A percentile compares a stretch with the other conserved stretches of the same genome.
Conservation (phyloP, 2,797 vertebrate genomes). For the Oryzias sinensis region DNA sequence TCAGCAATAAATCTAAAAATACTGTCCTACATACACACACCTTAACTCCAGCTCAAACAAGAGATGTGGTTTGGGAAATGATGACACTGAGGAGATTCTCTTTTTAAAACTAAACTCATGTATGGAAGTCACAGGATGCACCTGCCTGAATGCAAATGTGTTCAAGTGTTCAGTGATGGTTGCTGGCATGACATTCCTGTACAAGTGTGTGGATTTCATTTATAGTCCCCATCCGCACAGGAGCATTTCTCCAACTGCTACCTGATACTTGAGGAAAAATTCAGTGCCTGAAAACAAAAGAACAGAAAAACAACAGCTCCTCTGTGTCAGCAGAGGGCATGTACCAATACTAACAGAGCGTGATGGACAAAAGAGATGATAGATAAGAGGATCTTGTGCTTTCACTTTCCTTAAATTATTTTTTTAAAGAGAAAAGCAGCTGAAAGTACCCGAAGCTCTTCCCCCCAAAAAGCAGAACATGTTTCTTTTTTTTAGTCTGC, state of each 20-base stretch:
- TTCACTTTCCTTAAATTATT: neutral
- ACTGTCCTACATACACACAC: conserved; percentile 69
- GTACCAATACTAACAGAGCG: conserved; percentile 32
- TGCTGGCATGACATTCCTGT: conserved; percentile 47
- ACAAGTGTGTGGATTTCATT: conserved; percentile 58
- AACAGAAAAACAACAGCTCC: conserved; percentile 54
- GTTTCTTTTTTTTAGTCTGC: no score
- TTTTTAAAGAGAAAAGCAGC: no score
- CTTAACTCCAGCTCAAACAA: conserved; percentile 20
- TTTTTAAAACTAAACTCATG: conserved; percentile 12
- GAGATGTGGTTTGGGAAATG: conserved; percentile 8
- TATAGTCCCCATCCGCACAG: conserved; percentile 58
- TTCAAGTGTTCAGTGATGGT: neutral
- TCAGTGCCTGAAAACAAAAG: conserved; percentile 48
- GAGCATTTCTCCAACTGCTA: conserved; percentile 57
- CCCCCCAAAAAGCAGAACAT: no score
- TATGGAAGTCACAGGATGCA: neutral
- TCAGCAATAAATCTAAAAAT: conserved; percentile 73
- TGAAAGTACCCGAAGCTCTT: no score
- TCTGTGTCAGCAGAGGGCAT: conserved; percentile 35
- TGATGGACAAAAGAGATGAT: conserved; percentile 22
- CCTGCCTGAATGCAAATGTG: no score
- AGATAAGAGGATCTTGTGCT: conserved; percentile 21
- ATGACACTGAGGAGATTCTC: conserved; percentile 7
- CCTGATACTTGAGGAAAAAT: conserved; percentile 58